Evolutionary conservation across 2,113 vertebrate genomes (phyloP).

Genomic region (Lepus americanus): DNA sequence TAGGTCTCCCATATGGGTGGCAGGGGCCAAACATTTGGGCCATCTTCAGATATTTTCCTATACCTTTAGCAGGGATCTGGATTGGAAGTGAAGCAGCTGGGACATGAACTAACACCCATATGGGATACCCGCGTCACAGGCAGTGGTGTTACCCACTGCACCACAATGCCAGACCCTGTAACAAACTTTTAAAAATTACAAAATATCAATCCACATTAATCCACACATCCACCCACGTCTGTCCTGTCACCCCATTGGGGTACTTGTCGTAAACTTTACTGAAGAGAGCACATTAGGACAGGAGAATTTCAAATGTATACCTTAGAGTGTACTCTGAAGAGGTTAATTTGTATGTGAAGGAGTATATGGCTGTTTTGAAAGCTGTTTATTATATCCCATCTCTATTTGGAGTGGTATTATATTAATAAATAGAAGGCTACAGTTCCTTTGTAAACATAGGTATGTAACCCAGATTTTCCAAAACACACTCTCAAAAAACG

Average conservation of each 20-base stretch:
- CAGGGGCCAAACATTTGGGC: too few species aligned
- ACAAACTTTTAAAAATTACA: background rate
- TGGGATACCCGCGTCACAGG: too few species aligned
- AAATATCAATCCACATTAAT: background rate
- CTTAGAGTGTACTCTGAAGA: conserved; percentile 7
- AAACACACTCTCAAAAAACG: background rate
- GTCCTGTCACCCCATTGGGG: background rate
- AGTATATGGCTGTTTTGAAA: conserved; percentile 20
- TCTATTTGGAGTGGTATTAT: background rate
- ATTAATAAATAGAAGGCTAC: background rate
- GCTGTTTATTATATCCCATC: background rate
- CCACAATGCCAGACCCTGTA: background rate
- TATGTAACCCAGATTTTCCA: conserved; percentile 9
- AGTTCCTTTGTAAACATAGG: background rate
- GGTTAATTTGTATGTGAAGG: background rate
- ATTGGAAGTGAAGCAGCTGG: too few species aligned
- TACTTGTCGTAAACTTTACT: background rate
- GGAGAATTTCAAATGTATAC: conserved; percentile 24
- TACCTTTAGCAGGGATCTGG: too few species aligned
- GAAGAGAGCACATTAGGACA: background rate
- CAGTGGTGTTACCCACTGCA: too few species aligned
- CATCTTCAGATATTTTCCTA: too few species aligned
- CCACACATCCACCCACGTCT: background rate
- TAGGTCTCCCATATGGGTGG: too few species aligned
- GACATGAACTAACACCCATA: too few species aligned